phyloP scores from a whole-genome alignment of 2,888 invertebrate genomes.

The Pristionchus exspectatus region DNA sequence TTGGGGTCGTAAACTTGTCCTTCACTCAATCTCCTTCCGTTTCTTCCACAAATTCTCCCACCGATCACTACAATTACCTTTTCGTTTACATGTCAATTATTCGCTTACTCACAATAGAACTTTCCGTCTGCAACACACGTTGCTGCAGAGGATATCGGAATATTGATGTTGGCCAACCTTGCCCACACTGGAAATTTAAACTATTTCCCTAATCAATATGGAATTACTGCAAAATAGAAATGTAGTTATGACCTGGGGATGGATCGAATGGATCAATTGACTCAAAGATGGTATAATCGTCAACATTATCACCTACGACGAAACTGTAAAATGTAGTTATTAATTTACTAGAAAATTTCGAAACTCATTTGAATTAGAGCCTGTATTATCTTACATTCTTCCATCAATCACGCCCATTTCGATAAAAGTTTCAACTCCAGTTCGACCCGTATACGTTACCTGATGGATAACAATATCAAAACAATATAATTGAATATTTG shows the following conservation, averaged over 20 bases:
- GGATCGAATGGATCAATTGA: neutral
- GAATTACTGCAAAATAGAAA: too few species aligned
- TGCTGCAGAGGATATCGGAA: neutral
- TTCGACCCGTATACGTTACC: too few species aligned
- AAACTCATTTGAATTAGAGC: neutral
- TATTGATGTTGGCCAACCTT: neutral
- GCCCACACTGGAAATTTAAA: neutral
- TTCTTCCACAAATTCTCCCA: neutral
- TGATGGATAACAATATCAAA: too few species aligned
- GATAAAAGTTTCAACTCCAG: too few species aligned
- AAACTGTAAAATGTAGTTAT: neutral
- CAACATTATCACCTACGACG: neutral
- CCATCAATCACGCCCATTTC: neutral
- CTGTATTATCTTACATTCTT: neutral
- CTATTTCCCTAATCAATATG: neutral
- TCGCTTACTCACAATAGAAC: neutral
- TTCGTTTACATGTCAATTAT: neutral
- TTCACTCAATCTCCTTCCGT: neutral
- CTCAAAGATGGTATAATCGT: neutral
- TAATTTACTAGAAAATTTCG: neutral
- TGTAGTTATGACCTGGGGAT: neutral
- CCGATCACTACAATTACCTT: neutral
- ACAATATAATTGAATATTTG: too few species aligned
- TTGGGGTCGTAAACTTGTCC: neutral
- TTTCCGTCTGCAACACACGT: neutral